Evolutionary conservation across 2,797 vertebrate species (phyloP).

Genomic region (Platalea minor): DNA sequence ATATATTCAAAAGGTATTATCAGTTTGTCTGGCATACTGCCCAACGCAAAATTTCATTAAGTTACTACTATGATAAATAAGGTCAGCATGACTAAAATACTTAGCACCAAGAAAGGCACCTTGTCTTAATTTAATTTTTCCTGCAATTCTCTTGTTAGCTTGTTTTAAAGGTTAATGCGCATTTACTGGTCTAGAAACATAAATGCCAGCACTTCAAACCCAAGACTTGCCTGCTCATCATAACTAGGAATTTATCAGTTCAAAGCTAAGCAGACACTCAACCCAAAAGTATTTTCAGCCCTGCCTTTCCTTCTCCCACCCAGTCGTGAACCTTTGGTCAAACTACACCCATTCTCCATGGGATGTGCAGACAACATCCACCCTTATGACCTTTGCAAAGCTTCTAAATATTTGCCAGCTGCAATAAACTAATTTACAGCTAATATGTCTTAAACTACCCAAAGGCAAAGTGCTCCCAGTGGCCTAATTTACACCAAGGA

Average conservation of each 20-base stretch:
- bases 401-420: conserved; percentile 18
- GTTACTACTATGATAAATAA: background rate
- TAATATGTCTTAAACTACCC: conserved; percentile 19
- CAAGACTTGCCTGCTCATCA: background rate
- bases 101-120: background rate
- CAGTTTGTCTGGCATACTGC: background rate
- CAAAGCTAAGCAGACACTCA: background rate
- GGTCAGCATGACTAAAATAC: background rate
- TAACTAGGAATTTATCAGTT: background rate
- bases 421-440: conserved; percentile 54
- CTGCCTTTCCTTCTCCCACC: background rate
- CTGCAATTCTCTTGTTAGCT: background rate
- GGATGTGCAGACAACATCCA: background rate
- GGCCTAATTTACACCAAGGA: background rate
- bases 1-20: background rate
- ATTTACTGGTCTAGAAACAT: background rate
- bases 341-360: background rate
- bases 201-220: background rate
- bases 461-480: conserved; percentile 35
- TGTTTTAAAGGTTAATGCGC: background rate
- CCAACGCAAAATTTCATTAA: background rate
- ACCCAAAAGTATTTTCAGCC: background rate
- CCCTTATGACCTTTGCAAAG: conserved; percentile 21
- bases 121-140: background rate
- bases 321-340: background rate